phyloP scores from a whole-genome alignment of 2,113 vertebrate species.

The Heteronetta atricapilla region DNA sequence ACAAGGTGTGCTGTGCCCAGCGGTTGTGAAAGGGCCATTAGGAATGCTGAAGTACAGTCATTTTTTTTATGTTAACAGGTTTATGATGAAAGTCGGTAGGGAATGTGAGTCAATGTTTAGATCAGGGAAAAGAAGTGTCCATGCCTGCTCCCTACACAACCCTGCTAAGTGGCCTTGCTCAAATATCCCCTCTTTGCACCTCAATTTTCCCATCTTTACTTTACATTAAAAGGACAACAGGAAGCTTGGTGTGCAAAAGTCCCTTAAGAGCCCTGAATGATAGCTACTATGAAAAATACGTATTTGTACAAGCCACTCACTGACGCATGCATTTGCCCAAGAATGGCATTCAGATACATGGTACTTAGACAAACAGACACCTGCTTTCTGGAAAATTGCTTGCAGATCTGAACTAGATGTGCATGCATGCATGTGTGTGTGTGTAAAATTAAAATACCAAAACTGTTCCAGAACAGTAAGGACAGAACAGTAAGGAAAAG shows the following conservation, averaged over 20 bases:
- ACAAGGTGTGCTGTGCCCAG: background rate
- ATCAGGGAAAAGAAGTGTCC: background rate
- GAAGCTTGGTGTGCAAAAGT: slow-evolving; percentile 20
- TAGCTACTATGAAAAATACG: slow-evolving; percentile 29
- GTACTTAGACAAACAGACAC: background rate
- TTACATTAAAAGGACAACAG: background rate
- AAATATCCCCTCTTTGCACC: background rate
- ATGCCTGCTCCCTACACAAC: background rate
- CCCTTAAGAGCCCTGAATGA: slow-evolving; percentile 2
- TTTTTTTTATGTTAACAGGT: background rate
- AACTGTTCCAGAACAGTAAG: background rate
- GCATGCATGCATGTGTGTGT: fast-evolving
- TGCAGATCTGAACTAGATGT: background rate
- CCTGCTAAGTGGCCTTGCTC: background rate
- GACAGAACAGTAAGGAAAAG: background rate
- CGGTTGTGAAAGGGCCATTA: background rate
- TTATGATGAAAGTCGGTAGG: background rate
- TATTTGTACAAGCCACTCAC: slow-evolving; percentile 21
- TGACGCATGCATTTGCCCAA: slow-evolving; percentile 44
- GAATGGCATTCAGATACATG: slow-evolving; percentile 1
- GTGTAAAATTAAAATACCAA: background rate
- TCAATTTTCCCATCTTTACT: slow-evolving; percentile 24
- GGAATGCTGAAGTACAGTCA: background rate
- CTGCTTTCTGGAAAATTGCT: background rate
- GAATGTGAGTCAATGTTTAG: background rate